Evolutionary conservation across 2,888 invertebrate genomes (phyloP).

Genomic region (Lissonota sp.): DNA sequence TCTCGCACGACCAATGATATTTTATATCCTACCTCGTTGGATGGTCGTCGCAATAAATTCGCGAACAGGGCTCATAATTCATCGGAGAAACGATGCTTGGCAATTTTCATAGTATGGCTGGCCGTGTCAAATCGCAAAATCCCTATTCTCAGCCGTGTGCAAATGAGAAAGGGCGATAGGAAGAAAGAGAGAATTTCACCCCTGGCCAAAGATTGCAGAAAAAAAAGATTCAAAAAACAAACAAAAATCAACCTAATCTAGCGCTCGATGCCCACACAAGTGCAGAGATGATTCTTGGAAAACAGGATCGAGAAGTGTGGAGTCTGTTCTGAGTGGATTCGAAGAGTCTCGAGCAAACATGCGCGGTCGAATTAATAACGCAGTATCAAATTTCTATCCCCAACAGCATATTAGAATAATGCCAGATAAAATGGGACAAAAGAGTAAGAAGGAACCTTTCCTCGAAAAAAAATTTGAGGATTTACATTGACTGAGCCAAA

Average conservation of each 20-base stretch:
- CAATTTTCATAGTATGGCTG: constrained; percentile 28
- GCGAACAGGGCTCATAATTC: constrained; percentile 57
- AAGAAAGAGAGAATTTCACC: background rate
- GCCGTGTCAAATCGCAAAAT: constrained; percentile 55
- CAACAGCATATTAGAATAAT: background rate
- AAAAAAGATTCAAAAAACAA: constrained; percentile 1
- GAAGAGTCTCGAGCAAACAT: background rate
- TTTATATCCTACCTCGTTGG: constrained; percentile 37
- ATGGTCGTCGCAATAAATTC: constrained; percentile 57
- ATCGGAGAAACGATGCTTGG: constrained; percentile 53
- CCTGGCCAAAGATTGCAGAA: background rate
- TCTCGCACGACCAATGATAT: constrained; percentile 27
- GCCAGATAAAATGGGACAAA: too few species aligned
- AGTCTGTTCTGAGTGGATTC: background rate
- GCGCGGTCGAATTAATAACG: constrained; percentile 48
- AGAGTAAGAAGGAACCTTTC: too few species aligned
- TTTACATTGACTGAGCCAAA: too few species aligned
- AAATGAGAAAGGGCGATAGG: constrained; percentile 26
- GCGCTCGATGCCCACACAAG: constrained; percentile 5
- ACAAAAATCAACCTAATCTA: constrained; percentile 12
- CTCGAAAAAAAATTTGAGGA: too few species aligned
- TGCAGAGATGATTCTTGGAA: constrained; percentile 34
- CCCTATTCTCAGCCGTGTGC: constrained; percentile 22
- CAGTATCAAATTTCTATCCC: constrained; percentile 48
- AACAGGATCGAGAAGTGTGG: constrained; percentile 28